phyloP scores from a whole-genome alignment of 2,797 vertebrate species.

The Hydrolagus colliei region DNA sequence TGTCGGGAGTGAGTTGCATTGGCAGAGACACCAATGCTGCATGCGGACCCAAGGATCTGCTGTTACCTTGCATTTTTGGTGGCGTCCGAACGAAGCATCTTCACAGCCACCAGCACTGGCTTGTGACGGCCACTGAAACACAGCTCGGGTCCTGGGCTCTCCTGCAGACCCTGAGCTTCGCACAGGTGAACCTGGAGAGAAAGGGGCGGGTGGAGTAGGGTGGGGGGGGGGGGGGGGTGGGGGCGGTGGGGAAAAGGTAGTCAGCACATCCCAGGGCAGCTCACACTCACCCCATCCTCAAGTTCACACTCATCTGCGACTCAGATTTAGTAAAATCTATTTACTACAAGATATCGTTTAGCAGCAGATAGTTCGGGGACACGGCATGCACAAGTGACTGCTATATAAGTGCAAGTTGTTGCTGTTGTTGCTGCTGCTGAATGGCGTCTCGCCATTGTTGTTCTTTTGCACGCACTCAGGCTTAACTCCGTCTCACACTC shows the following conservation, averaged over 20 bases:
- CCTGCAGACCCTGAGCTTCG: constrained; percentile 62
- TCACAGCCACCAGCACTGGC: constrained; percentile 66
- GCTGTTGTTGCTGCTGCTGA: no score
- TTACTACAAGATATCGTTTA: no score
- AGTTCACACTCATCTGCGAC: no score
- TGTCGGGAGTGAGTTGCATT: background rate
- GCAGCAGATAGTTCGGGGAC: no score
- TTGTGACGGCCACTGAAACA: constrained; percentile 52
- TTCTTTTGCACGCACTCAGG: no score
- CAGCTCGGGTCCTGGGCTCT: constrained; percentile 60
- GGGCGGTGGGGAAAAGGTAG: background rate
- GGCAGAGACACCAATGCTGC: background rate
- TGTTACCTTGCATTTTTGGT: constrained; percentile 68
- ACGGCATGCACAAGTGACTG: no score
- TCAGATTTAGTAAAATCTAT: no score
- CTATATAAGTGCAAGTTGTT: no score
- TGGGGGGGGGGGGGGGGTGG: background rate
- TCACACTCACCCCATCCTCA: background rate
- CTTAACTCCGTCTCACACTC: background rate
- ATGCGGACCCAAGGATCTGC: fast-evolving
- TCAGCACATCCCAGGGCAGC: background rate
- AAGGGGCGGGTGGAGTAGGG: background rate
- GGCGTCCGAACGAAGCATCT: constrained; percentile 69
- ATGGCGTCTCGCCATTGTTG: no score
- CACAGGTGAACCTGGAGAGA: constrained; percentile 68